Percentiles rank a stretch among this genome's conserved stretches.
Evolutionary conservation across 2,888 invertebrate genomes (phyloP).

Genomic region (Watsonalla binaria): DNA sequence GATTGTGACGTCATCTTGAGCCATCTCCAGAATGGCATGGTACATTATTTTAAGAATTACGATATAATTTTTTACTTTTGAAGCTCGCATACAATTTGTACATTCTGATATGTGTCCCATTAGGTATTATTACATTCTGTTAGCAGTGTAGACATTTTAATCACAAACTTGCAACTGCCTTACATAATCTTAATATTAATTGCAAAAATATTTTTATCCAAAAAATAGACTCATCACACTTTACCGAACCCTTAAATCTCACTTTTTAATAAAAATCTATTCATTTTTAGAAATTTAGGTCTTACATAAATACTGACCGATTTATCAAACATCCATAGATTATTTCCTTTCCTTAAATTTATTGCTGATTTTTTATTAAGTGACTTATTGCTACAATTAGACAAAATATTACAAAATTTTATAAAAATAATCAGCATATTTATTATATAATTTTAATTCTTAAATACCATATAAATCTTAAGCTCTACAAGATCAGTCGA

Average conservation of each 20-base stretch:
- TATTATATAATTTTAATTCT: constrained; percentile 9
- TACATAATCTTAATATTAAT: constrained; percentile 19
- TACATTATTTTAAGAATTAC: no score
- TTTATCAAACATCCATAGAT: constrained; percentile 12
- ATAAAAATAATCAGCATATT: constrained; percentile 43
- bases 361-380: constrained; percentile 55
- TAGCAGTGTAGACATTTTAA: constrained; percentile 16
- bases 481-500: constrained; percentile 44
- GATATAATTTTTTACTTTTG: constrained; percentile 10
- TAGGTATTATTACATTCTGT: constrained; percentile 6
- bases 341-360: constrained; percentile 31
- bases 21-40: no score
- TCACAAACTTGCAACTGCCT: constrained; percentile 45
- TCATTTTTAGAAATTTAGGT: constrained; percentile 30
- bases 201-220: constrained; percentile 23
- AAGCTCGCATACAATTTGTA: constrained; percentile 52
- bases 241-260: constrained; percentile 3
- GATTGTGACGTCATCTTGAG: no score
- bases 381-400: constrained; percentile 43
- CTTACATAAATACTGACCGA: constrained; percentile 20
- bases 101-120: constrained; percentile 43
- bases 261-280: constrained; percentile 12
- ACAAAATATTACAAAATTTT: constrained; percentile 28
- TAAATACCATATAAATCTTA: constrained; percentile 27
- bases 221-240: constrained; percentile 22